Percentiles rank a stretch among this genome's conserved stretches.
phyloP scores from a whole-genome alignment of 2,888 invertebrate genomes.

The Noctuana brunneofusca region DNA sequence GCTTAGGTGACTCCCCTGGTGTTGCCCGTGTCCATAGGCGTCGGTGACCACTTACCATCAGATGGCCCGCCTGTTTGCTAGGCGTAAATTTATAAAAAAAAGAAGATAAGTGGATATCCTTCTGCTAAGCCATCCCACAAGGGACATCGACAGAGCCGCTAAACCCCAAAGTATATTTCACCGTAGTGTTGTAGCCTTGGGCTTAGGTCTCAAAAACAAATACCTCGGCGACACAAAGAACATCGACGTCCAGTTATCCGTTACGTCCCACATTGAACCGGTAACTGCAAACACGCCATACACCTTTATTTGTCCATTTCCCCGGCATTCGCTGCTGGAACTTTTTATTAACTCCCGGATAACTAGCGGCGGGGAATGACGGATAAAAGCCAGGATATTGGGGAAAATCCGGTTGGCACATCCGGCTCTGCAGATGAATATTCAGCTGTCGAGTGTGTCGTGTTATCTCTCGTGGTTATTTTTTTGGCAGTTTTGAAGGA shows the following conservation, averaged over 20 bases:
- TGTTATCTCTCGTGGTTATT: slow-evolving; percentile 4
- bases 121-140: too few relatives aligned
- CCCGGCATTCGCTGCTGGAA: slow-evolving; percentile 4
- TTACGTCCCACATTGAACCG: background rate
- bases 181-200: too few relatives aligned
- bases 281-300: slow-evolving; percentile 15
- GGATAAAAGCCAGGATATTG: slow-evolving; percentile 33
- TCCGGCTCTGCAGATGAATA: slow-evolving; percentile 25
- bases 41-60: too few relatives aligned
- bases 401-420: slow-evolving; percentile 31
- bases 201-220: too few relatives aligned
- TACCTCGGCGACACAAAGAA: too few relatives aligned
- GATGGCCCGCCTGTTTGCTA: too few relatives aligned
- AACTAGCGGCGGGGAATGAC: slow-evolving; percentile 16
- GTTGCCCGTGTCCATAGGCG: too few relatives aligned
- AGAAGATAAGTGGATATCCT: too few relatives aligned
- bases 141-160: too few relatives aligned
- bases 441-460: slow-evolving; percentile 8
- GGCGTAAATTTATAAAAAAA: too few relatives aligned
- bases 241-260: background rate
- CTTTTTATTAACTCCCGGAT: slow-evolving; percentile 30
- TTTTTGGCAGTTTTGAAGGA: background rate
- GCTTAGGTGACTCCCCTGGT: too few relatives aligned
- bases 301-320: slow-evolving; percentile 28
- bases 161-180: too few relatives aligned